These are phyloP conservation scores for Chaetops frenatus DNA, from an alignment of 2,113 vertebrate species.

Conservation along the genomic window DNA sequence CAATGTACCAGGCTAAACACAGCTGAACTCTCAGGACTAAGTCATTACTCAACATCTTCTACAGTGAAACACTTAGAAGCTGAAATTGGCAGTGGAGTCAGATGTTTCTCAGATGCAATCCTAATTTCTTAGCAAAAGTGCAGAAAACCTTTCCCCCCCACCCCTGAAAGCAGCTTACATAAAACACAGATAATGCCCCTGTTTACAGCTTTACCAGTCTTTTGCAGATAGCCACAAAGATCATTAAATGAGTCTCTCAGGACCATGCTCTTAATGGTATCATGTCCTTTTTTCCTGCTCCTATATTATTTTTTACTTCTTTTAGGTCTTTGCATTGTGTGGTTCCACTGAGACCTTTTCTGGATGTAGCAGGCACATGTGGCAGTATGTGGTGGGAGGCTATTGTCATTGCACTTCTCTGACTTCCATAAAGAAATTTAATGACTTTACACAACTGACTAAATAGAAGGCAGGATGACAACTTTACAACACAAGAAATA, in stretches of 20 bases:
- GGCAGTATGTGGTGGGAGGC: not conserved
- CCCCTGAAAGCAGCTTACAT: not conserved
- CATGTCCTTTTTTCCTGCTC: not conserved
- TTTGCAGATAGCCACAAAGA: not conserved
- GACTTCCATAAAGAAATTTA: not conserved
- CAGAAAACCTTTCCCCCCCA: rapidly evolving
- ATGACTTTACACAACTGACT: not conserved
- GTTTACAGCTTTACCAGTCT: not conserved
- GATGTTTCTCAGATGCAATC: not conserved
- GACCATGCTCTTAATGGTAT: rapidly evolving
- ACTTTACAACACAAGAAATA: not conserved
- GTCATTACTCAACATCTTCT: not conserved
- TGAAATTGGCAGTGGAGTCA: not conserved
- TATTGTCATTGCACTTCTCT: not conserved
- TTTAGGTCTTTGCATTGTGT: not conserved
- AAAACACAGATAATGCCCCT: not conserved
- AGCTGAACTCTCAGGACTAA: not conserved
- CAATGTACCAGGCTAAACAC: not conserved
- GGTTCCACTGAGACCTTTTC: not conserved
- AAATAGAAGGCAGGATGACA: not conserved
- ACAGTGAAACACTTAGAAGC: not conserved
- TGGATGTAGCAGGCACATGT: not conserved
- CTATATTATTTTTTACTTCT: not conserved
- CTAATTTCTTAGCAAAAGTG: not conserved
- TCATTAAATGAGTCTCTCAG: not conserved